Evolutionary conservation across 2,113 vertebrate genomes (phyloP).

Genomic region (Sebastes schlegelii): DNA sequence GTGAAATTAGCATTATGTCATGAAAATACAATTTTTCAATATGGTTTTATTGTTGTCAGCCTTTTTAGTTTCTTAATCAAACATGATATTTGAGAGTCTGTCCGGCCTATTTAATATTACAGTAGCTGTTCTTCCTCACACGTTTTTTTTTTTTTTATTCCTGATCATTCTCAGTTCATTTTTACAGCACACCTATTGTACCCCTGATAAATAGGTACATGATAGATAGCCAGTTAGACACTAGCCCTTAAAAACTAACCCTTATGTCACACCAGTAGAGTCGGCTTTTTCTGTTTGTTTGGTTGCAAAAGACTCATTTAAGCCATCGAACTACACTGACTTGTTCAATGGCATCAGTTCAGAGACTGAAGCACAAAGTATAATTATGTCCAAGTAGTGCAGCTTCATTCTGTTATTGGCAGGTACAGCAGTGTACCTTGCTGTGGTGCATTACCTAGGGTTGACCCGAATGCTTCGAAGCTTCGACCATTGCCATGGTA

Average conservation of each 20-base stretch:
- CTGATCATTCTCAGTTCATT: neutral
- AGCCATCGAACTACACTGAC: neutral
- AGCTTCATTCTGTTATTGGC: neutral
- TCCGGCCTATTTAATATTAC: constrained; percentile 9
- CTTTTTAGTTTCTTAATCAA: constrained; percentile 29
- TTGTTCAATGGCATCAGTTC: neutral
- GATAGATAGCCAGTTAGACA: constrained; percentile 6
- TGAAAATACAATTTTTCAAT: constrained; percentile 1
- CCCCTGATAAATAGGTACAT: neutral
- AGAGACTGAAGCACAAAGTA: constrained; percentile 11
- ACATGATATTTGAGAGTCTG: constrained; percentile 21
- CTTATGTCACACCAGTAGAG: neutral
- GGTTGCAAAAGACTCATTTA: neutral
- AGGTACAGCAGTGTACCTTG: too few species aligned
- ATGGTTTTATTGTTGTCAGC: constrained; percentile 4
- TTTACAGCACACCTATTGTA: neutral
- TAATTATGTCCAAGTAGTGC: neutral
- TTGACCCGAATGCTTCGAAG: too few species aligned
- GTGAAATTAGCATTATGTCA: constrained; percentile 26
- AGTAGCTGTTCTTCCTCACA: neutral
- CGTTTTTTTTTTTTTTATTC: constrained; percentile 14
- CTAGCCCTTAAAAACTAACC: neutral
- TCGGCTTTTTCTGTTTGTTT: neutral
- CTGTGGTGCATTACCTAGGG: too few species aligned
- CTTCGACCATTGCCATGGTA: too few species aligned